Conservation (phyloP, 2,113 vertebrate genomes). For the pig (Sus scrofa) region DNA sequence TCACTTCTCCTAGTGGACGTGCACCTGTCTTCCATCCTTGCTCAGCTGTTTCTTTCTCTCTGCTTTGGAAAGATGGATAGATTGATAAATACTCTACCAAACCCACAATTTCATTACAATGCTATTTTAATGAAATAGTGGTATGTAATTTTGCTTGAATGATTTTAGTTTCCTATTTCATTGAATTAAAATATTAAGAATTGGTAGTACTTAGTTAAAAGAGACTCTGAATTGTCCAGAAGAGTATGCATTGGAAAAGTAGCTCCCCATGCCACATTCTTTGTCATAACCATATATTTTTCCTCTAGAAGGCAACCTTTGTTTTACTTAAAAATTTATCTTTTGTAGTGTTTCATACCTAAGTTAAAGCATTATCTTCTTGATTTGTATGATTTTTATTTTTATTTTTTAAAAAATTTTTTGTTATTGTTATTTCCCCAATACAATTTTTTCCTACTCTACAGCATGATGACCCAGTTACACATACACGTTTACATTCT, state of each 20-base stretch:
- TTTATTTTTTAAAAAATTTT: too few species aligned
- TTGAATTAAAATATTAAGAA: not conserved
- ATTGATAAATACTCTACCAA: not conserved
- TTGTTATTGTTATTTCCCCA: too few species aligned
- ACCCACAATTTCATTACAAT: not conserved
- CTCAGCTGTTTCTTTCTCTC: not conserved
- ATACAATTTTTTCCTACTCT: too few species aligned
- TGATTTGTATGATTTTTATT: not conserved
- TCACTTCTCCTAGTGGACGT: not conserved
- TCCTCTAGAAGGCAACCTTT: not conserved
- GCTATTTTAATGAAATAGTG: not conserved
- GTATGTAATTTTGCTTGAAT: constrained; percentile 15
- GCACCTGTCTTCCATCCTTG: not conserved
- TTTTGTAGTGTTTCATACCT: not conserved
- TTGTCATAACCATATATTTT: not conserved
- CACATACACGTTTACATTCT: too few species aligned
- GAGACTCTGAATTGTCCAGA: not conserved
- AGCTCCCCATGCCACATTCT: not conserved
- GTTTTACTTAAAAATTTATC: not conserved
- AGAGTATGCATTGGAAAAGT: not conserved
- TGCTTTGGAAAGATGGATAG: not conserved
- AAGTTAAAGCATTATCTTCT: not conserved
- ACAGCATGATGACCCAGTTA: too few species aligned
- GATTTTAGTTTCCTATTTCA: not conserved
- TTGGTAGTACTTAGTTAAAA: not conserved